Conservation (phyloP, 2,113 vertebrate species). For the Cichladusa arquata region DNA sequence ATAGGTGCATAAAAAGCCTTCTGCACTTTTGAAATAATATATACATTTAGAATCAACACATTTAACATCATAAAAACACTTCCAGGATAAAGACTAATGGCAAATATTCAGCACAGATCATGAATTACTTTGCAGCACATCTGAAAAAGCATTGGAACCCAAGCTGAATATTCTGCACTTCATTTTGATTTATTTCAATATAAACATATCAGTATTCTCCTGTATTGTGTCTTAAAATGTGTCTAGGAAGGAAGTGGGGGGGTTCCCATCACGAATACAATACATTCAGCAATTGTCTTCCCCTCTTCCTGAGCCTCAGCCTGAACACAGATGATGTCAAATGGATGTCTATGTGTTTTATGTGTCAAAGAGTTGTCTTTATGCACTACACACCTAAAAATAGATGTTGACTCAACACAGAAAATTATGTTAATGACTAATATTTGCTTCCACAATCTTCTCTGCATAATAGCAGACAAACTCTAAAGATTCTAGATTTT, state of each 20-base stretch:
- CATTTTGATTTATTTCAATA: constrained; percentile 19
- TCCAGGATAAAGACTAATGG: not conserved
- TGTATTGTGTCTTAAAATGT: not conserved
- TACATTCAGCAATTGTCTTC: not conserved
- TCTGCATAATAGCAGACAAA: constrained; percentile 51
- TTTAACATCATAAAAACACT: constrained; percentile 1
- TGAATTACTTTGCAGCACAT: not conserved
- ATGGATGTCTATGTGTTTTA: constrained; percentile 52
- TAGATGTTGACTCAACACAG: constrained; percentile 75
- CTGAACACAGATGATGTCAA: constrained; percentile 57
- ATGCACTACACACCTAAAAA: constrained; percentile 69
- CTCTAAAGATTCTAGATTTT: not conserved
- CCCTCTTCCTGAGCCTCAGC: not conserved
- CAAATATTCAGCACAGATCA: not conserved
- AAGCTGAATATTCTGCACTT: not conserved
- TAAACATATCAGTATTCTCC: not conserved
- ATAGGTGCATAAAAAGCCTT: constrained; percentile 16
- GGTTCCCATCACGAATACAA: not conserved
- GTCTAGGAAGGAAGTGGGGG: not conserved
- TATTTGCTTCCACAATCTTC: constrained; percentile 64
- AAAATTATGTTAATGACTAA: constrained; percentile 75
- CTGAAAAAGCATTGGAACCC: not conserved
- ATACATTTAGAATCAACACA: not conserved
- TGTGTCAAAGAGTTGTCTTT: constrained; percentile 61
- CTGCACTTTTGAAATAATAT: not conserved